Evolutionary conservation across 2,888 invertebrate genomes (phyloP), one percentile per base, ranked within the genome.

Genomic region (Nebria brevicollis): DNA sequence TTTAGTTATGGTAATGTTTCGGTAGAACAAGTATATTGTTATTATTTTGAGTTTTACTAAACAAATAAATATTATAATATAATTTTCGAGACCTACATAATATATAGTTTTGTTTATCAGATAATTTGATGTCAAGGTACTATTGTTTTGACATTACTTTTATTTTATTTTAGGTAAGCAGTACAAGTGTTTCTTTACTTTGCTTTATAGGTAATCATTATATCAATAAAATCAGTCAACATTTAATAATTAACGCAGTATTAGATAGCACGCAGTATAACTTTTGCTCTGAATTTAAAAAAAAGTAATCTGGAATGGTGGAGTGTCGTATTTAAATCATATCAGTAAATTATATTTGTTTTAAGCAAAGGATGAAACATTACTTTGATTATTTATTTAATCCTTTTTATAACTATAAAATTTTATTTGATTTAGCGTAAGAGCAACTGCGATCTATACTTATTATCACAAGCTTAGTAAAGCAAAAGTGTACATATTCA

Each of bases 81-180:
- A 11, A 54, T 54, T 54, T 54, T 54, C 70, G 13, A 70, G 25
- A 34, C 20, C 25, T 70, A 20, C 20, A 70, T 25, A 20, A 25
- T 15, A 70, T 68, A 68, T 68, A 68, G 25, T 70, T 26, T 70
- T 70, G 25, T 26, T 70, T 70, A 70, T 70, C 70, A 70, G 65
- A 66, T 73, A 73, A 78, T 78, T 73, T 73, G 73, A 73, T 78
- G 78, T 78, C 78, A 78, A 78, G 78, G 78, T 78, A 70, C 65
- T 78, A 66, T 73, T 73, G n/a, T 78, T 72, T 78, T 78, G 73
- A 73, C 78, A 73, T 66, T 8, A 78, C 42, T 78, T 78, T 78
- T 15, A 25, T 72, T 77, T 10, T 73, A 72, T 78, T 77, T 78
- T 78, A 78, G 78, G 78, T 78, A 78, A 78, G 66, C 72, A 66